These are phyloP conservation scores for Polymixis flavicincta DNA, from an alignment of 2,888 invertebrate species.

Conservation along the genomic window DNA sequence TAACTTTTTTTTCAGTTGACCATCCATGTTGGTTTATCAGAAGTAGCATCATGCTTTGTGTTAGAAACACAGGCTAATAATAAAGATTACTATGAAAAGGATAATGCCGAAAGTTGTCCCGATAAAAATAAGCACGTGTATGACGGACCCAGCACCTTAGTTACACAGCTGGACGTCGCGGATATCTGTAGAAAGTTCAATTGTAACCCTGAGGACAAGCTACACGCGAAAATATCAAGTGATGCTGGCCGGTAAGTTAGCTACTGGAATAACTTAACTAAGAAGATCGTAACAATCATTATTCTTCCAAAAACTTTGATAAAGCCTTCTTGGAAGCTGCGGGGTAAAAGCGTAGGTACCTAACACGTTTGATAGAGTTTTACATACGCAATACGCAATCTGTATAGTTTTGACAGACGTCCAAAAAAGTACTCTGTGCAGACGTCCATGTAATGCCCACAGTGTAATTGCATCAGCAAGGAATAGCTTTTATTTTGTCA, in stretches of 20 bases:
- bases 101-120: background rate
- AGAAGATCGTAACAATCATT: too few species aligned
- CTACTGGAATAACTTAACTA: too few species aligned
- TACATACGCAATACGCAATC: too few species aligned
- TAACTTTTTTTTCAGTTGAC: slow-evolving; percentile 91
- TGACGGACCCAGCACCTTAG: slow-evolving; percentile 83
- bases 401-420: too few species aligned
- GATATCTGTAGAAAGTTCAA: slow-evolving; percentile 89
- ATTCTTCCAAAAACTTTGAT: too few species aligned
- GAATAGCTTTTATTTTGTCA: too few species aligned
- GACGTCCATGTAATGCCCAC: too few species aligned
- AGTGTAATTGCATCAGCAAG: too few species aligned
- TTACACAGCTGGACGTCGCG: slow-evolving; percentile 86
- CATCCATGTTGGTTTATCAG: slow-evolving; percentile 94
- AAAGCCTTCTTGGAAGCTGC: too few species aligned
- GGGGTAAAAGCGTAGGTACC: too few species aligned
- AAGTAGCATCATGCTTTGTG: slow-evolving; percentile 89
- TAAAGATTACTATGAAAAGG: background rate
- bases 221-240: slow-evolving; percentile 88
- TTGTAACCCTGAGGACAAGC: slow-evolving; percentile 66
- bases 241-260: slow-evolving; percentile 92
- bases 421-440: too few species aligned
- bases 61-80: slow-evolving; percentile 92
- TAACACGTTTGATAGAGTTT: too few species aligned
- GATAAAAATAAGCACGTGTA: slow-evolving; percentile 79